Evolutionary conservation across 2,113 vertebrate species (phyloP), one percentile per base, ranked within the genome.

Genomic region (Ptyas mucosa): DNA sequence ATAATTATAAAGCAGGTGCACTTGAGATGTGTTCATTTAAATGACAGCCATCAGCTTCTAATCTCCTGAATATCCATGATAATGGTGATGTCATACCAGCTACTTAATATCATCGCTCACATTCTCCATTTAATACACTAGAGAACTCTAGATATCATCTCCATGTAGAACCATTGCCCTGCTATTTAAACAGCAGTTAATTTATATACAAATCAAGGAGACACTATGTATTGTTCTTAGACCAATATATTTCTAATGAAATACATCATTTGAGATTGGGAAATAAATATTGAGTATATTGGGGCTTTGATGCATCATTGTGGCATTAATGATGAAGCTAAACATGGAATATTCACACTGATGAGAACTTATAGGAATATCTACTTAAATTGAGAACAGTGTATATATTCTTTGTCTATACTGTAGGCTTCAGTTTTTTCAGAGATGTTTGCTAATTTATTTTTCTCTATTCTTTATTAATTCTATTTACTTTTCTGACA

Each of bases 1-100:
- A 97, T 98, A 97, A 98, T 98, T 97, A 97, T 97, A 97, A 98
- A 97, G 97, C 98, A 98, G 97, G 97, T 98, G 96, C 97, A 97
- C 95, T 96, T 97, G 97, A 97, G 96, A 97, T 98, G 95, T 96
- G 97, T 97, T 97, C 97, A 95, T 97, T 98, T 98, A 97, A 97
- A 96, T 98, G 97, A 97, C 95, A 97, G 97, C 95, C 97, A 96
- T 95, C 96, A 97, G 96, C 95, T 97, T 97, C 97, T 97, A 98
- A 97, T 97, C 96, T 95, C 94, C 97, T 96, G 96, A 97, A 95
- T 97, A 97, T 97, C 97, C 95, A 96, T 96, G 95, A 96, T 97
- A 97, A 97, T 97, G 93, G 95, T 97, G 96, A 97, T 96, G 97
- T 97, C 96, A 97, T 96, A 97, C 95, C 93, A 97, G 95, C 91